A percentile compares a stretch with the other conserved stretches of the same genome.
Evolutionary conservation across 1,140 invertebrate genomes (phyloP).

Genomic region (Ridgeia piscesae): DNA sequence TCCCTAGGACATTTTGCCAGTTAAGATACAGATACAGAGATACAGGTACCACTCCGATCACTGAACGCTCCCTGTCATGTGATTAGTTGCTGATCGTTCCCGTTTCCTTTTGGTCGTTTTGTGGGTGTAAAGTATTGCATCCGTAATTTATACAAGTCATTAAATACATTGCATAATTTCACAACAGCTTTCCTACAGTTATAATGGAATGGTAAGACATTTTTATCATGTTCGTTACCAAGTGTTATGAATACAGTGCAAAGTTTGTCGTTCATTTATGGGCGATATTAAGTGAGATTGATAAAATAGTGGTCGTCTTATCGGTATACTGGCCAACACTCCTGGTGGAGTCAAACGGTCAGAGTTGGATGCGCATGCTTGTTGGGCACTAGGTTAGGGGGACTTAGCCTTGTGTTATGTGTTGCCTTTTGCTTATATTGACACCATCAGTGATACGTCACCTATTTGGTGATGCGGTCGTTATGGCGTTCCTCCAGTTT

Average conservation of each 20-base stretch:
- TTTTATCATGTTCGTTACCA: background rate
- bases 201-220: background rate
- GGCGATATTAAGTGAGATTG: background rate
- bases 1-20: too few relatives aligned
- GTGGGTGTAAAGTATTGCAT: background rate
- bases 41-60: too few relatives aligned
- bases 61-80: background rate
- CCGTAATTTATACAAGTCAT: background rate
- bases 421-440: too few relatives aligned
- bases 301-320: background rate
- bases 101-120: background rate
- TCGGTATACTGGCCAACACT: too few relatives aligned
- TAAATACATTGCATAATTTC: background rate
- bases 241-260: background rate
- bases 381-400: too few relatives aligned
- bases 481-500: too few relatives aligned
- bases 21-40: too few relatives aligned
- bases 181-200: background rate
- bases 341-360: too few relatives aligned
- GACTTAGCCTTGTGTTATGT: too few relatives aligned
- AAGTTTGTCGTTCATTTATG: background rate
- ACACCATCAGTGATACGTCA: too few relatives aligned
- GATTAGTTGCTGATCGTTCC: background rate
- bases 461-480: too few relatives aligned
- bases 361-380: too few relatives aligned